Base-by-base conservation (phyloP, 2,797 vertebrate species). In the Urocyon cinereoargenteus region DNA sequence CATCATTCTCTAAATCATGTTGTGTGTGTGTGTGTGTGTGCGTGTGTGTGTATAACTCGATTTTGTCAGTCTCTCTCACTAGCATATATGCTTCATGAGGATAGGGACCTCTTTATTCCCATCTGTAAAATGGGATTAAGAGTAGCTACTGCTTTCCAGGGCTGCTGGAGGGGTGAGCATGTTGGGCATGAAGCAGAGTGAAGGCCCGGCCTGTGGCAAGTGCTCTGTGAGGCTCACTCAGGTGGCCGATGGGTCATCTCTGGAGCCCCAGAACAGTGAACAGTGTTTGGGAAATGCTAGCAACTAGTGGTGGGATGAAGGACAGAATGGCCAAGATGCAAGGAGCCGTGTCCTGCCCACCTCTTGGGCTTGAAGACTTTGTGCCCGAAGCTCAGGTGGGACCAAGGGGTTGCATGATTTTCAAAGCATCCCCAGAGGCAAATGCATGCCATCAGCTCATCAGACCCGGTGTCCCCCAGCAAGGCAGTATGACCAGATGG, bases 181-280 rank as follows among this genome's bases (percentile, higher is more conserved):
- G 45, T 21, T 16, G 34, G 40, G 0, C 2, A 0, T 2, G 26
- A 79, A 55, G 40, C 34, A 5, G 70, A 11, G 4, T 6, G 5
- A 19, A 22, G 34, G 49, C 7, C 21, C 1, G 5, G 40, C 53
- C 59, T 4, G 9, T 5, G 8, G 82, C 0, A 0, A 26, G 21
- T 8, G 1, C 19, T 10, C 49, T 0, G 1, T 45, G 40, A 40
- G 51, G 9, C 15, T 18, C 5, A 0, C 40, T 51, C 10, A 2
- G 24, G 55, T 2, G 22, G 49, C 70, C 0, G 2, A 15, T 2
- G 15, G 18, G 31, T 22, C 28, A 0, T 13, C 3, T 12, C 77
- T 13, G 45, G 22, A 40, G 11, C 34, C 28, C 15, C 59, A 45
- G 22, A 15, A 3, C 36, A 34, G 51, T 0, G 4, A 15, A n/a